Percentiles rank a stretch among this genome's conserved stretches.
phyloP scores from a whole-genome alignment of 1,140 invertebrate species.

The Drosophila obscura region DNA sequence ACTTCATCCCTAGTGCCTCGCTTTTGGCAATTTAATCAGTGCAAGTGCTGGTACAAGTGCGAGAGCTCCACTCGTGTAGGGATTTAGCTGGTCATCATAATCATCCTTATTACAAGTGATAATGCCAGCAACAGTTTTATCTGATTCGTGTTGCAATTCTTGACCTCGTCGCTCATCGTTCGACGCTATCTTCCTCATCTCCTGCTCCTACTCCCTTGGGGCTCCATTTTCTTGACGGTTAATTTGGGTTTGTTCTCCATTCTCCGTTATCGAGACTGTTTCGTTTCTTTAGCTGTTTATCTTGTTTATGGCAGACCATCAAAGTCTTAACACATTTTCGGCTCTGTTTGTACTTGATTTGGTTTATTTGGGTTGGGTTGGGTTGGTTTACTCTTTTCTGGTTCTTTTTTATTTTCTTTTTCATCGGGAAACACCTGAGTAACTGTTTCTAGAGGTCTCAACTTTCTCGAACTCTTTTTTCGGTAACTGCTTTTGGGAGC shows the following conservation, averaged over 20 bases:
- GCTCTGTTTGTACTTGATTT: constrained; percentile 38
- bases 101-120: constrained; percentile 58
- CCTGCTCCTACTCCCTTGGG: not conserved
- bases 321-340: constrained; percentile 47
- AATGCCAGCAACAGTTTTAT: constrained; percentile 61
- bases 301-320: constrained; percentile 45
- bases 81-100: constrained; percentile 37
- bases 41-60: no score
- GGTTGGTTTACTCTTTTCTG: constrained; percentile 13
- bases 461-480: no score
- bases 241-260: not conserved
- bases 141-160: constrained; percentile 40
- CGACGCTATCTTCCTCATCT: not conserved
- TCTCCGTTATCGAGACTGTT: constrained; percentile 3
- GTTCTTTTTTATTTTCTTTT: not conserved
- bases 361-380: constrained; percentile 2
- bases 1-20: no score
- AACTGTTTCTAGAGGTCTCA: no score
- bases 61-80: not conserved
- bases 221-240: constrained; percentile 15
- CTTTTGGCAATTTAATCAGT: constrained; percentile 17
- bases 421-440: not conserved
- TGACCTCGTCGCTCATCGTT: constrained; percentile 16
- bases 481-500: not conserved
- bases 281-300: constrained; percentile 25